Evolutionary conservation across 2,888 invertebrate genomes (phyloP), one percentile per base, ranked within the genome.

Genomic region (Andrena bicolor): DNA sequence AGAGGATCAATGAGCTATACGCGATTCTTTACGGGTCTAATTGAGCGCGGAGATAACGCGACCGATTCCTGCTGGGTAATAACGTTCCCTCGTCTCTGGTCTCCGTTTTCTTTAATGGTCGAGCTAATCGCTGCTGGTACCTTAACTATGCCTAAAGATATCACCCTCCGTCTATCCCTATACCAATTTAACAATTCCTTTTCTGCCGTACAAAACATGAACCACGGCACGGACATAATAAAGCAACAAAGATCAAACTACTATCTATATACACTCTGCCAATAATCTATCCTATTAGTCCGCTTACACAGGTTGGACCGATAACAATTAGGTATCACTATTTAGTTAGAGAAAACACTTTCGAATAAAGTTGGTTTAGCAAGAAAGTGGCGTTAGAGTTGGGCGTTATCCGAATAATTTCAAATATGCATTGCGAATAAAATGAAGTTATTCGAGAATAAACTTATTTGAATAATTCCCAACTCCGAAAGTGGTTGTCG

Each of bases 11-110:
- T 92, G 92, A 89, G 86, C 89, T 90, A 90, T 90, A 89, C 82
- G 89, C 89, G 88, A 92, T 92, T 90, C 92, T 92, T 93, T 93
- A 93, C 92, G 92, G 90, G 87, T 93, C 91, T 93, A 93, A 93
- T 93, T 93, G 93, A 93, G 91, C 92, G 91, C 90, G 87, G 92
- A 93, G 93, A 93, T 93, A 93, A 93, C 92, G 88, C 88, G 86
- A 71, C 83, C 87, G 90, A 90, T 90, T 91, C 87, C 89, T 87
- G 85, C 89, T 85, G 89, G 80, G 90, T 90, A 92, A 92, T 92
- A 91, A 91, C 89, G 86, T 90, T 88, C 89, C 87, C 87, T 89
- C 87, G 86, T 83, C 86, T 82, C 75, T 89, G 87, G 86, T 83
- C 86, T 82, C 75, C 82, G 86, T 69, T 84, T 86, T 85, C 89